Evolutionary conservation across 2,113 vertebrate genomes (phyloP), one percentile per base, ranked within the genome.

Genomic region (Rhadina sibilatrix): DNA sequence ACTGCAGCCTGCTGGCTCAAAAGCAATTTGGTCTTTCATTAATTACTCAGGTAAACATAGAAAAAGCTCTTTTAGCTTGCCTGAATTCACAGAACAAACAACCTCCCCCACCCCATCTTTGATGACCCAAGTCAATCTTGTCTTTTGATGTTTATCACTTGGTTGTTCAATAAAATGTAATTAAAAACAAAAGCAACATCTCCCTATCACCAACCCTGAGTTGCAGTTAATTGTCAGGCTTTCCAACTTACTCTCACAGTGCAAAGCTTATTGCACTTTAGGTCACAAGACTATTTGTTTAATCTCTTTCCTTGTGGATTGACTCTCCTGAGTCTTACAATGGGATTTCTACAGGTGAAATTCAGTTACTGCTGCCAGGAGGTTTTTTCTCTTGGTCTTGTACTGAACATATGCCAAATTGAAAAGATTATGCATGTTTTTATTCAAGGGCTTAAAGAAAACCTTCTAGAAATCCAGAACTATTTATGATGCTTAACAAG

Each of bases 71-170:
- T 79, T 57, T 77, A 78, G 64, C 93, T 96, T 93, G 77, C 61
- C 68, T 87, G 82, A 90, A 59, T 50, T 95, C 71, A 87, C 71
- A 75, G 72, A 97, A 71, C 61, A 97, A 96, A 85, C 85, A 91
- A 70, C 75, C 59, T 74, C 70, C 64, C 47, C 63, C 37, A 2
- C 35, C 42, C 33, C 33, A 2, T 56, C 83, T 97, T 96, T 97
- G 94, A 97, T 97, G 92, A 96, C 97, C 86, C 97, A 98, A 98
- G 93, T 64, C 88, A 89, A 69, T 83, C 81, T 96, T 96, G 90
- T 93, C 49, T 95, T 97, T 95, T 96, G 80, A 97, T 96, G 96
- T 71, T 95, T 97, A 96, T 97, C 78, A 38, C 89, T 93, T 86
- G 82, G 86, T 93, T 95, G 82, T 93, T 83, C 75, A 96, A 95